Evolutionary conservation across 2,113 vertebrate species (phyloP).

Genomic region (Eira barbara): DNA sequence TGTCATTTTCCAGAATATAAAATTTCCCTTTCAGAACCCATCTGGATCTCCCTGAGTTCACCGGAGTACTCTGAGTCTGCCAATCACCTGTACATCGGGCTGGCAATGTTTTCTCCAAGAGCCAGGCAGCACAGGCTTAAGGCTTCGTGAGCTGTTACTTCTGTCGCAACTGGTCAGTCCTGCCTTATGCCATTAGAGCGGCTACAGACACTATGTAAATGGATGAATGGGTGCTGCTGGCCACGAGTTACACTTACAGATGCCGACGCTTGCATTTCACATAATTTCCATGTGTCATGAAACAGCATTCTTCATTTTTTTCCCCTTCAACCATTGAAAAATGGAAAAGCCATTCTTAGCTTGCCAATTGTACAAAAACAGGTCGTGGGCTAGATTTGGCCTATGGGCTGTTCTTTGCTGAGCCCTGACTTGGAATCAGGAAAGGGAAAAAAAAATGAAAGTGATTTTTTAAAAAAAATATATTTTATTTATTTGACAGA

Average conservation of each 20-base stretch:
- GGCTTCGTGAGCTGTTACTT: background rate
- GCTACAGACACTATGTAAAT: background rate
- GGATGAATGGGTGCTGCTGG: background rate
- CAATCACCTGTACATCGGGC: fast-evolving
- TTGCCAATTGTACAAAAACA: background rate
- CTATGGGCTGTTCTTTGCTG: background rate
- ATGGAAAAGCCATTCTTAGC: background rate
- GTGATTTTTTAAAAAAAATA: background rate
- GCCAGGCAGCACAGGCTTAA: background rate
- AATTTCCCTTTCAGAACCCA: background rate
- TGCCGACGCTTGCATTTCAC: background rate
- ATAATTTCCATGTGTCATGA: background rate
- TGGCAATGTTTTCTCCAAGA: background rate
- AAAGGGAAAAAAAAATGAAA: background rate
- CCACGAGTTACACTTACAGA: background rate
- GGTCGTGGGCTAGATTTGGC: background rate
- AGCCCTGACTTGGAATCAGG: background rate
- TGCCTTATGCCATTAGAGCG: fast-evolving
- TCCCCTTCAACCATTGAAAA: background rate
- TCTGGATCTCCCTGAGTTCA: background rate
- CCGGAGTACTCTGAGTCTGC: background rate
- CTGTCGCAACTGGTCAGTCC: background rate
- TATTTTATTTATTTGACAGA: no score
- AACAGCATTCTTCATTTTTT: background rate
- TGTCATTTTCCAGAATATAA: background rate